Evolutionary conservation across 2,113 vertebrate genomes (phyloP).

Genomic region (Pteruthius melanotis): DNA sequence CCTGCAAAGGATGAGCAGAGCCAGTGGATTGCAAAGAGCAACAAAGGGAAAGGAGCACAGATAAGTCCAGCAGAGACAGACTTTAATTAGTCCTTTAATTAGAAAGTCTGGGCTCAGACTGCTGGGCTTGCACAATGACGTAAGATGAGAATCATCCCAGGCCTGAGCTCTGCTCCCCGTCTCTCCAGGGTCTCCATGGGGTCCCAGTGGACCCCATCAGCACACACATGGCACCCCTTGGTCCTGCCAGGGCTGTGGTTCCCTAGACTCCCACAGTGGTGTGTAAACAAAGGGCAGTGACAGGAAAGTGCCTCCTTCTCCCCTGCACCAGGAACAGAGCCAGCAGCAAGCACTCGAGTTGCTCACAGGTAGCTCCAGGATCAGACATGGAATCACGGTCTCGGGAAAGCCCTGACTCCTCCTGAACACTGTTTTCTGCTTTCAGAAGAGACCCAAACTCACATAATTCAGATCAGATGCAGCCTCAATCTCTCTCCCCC

Average conservation of each 20-base stretch:
- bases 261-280: not conserved
- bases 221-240: not conserved
- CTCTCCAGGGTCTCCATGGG: not conserved
- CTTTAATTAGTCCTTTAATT: not conserved
- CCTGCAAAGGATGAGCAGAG: conserved; percentile 54
- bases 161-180: not conserved
- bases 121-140: not conserved
- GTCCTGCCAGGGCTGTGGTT: not conserved
- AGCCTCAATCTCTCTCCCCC: not conserved
- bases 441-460: not conserved
- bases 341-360: not conserved
- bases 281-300: not conserved
- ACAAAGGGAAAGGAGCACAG: not conserved
- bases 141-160: not conserved
- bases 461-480: not conserved
- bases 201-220: not conserved
- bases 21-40: not conserved
- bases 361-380: not conserved
- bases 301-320: not conserved
- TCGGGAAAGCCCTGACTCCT: not conserved
- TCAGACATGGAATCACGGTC: not conserved
- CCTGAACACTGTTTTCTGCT: not conserved
- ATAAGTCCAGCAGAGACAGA: not conserved
- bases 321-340: not conserved
- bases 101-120: not conserved